phyloP scores from a whole-genome alignment of 2,113 vertebrate genomes.

The Herpailurus yagouaroundi region DNA sequence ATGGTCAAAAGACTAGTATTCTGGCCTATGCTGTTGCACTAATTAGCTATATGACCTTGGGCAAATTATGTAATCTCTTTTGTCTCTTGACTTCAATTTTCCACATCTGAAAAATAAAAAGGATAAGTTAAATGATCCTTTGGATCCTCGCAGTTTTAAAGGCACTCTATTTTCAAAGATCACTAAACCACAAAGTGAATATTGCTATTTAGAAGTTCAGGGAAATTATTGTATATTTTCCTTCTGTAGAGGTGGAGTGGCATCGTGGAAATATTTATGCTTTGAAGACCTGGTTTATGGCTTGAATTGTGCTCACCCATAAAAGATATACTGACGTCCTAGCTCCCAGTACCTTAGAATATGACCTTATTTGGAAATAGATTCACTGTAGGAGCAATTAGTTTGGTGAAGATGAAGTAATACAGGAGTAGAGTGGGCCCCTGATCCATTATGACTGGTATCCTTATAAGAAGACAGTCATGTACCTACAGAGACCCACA shows the following conservation, averaged over 20 bases:
- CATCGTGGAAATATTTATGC: not conserved
- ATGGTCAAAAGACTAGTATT: not conserved
- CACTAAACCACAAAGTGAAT: not conserved
- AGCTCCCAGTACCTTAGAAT: not conserved
- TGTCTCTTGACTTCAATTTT: not conserved
- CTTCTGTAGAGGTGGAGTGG: not conserved
- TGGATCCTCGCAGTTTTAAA: not conserved
- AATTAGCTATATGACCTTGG: not conserved
- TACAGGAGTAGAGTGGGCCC: not conserved
- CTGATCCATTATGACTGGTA: not conserved
- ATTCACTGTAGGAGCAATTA: not conserved
- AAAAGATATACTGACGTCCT: not conserved
- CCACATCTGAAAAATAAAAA: slow-evolving; percentile 16
- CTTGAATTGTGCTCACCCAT: not conserved
- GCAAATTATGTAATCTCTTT: not conserved
- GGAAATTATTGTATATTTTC: not conserved
- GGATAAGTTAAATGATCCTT: not conserved
- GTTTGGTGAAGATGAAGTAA: not conserved
- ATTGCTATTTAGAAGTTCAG: not conserved
- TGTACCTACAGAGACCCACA: not conserved
- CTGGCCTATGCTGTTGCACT: not conserved
- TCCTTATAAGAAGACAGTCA: not conserved
- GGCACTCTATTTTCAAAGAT: not conserved
- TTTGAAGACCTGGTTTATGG: not conserved
- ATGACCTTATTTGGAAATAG: not conserved